Base-by-base conservation (phyloP, 2,797 vertebrate species). In the Characodon lateralis region DNA sequence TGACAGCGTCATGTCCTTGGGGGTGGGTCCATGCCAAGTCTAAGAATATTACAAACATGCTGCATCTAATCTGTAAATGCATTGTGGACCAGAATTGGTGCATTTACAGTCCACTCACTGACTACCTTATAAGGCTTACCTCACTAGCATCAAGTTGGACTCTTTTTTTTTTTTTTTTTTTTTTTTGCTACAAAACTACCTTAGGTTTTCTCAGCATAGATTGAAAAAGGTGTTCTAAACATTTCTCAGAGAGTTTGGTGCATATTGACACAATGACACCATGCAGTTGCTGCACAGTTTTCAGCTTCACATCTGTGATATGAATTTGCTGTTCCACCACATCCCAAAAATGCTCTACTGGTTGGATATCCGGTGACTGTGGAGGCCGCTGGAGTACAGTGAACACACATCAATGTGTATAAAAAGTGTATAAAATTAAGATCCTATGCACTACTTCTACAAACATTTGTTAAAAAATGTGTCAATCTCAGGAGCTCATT, bases 1-100 rank as follows among this genome's bases (percentile, higher is more conserved):
- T 90, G 88, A 85, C 89, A 83, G 86, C 78, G 80, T 86, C 77
- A 43, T 87, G 90, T 93, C 92, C 90, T 92, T 93, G 89, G 88
- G 35, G 89, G 71, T 43, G n/a, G 20, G 71, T 72, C 79, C 74
- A 83, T 85, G 84, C 83, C 85, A 88, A 86, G 72, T 93, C 89
- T 89, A 91, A 90, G 86, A 88, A 87, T 85, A 89, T 90, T 84
- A 83, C 83, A 20, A 50, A 86, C 88, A 81, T 78, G 77, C 87
- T 80, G 85, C 71, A 73, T 82, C 75, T 87, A 89, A 92, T 89
- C 88, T 81, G 70, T 87, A 89, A 89, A 89, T 92, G 87, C 87
- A 80, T 81, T 77, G 41, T 83, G 58, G 63, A 83, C 78, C 71
- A 69, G 69, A 85, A 86, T 77, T 80, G 82, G 79, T 79, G 69